phyloP scores from a whole-genome alignment of 2,888 invertebrate species.

The Protophormia terraenovae region DNA sequence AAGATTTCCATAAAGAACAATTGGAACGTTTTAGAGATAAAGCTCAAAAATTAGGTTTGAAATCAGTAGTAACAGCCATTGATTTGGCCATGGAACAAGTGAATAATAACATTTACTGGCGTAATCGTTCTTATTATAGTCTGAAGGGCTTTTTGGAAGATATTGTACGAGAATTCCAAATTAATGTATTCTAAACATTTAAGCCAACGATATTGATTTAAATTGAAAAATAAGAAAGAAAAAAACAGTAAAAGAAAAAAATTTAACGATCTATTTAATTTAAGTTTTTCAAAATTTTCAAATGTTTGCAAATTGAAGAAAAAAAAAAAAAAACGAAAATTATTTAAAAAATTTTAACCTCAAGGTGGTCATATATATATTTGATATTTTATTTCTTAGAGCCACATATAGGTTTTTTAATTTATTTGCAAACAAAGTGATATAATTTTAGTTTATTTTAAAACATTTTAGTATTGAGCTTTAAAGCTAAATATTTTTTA shows the following conservation, averaged over 20 bases:
- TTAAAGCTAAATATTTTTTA: constrained; percentile 59
- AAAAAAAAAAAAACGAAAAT: not conserved
- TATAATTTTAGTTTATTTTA: constrained; percentile 75
- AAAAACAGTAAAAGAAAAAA: not conserved
- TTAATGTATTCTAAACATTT: constrained; percentile 78
- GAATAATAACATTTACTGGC: constrained; percentile 81
- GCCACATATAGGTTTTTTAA: too few relatives aligned
- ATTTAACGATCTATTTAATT: constrained; percentile 39
- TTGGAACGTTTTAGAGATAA: constrained; percentile 77
- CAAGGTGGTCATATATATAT: too few relatives aligned
- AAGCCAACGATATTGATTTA: constrained; percentile 26
- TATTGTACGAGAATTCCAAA: constrained; percentile 79
- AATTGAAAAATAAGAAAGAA: not conserved
- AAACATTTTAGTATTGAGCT: constrained; percentile 66
- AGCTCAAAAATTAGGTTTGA: constrained; percentile 77
- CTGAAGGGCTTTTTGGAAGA: constrained; percentile 78
- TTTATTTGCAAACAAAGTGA: constrained; percentile 78
- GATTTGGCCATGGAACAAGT: constrained; percentile 80
- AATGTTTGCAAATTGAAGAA: constrained; percentile 51
- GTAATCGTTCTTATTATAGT: constrained; percentile 79
- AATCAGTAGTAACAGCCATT: constrained; percentile 78
- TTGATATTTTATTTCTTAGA: too few relatives aligned
- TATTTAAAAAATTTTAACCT: too few relatives aligned
- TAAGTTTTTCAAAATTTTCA: constrained; percentile 43
- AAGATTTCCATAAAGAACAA: constrained; percentile 81